Percentiles rank a stretch among this genome's conserved stretches.
These are phyloP conservation scores for Cyrtorhinus lividipennis DNA, from an alignment of 1,140 invertebrate genomes.

Conservation along the genomic window DNA sequence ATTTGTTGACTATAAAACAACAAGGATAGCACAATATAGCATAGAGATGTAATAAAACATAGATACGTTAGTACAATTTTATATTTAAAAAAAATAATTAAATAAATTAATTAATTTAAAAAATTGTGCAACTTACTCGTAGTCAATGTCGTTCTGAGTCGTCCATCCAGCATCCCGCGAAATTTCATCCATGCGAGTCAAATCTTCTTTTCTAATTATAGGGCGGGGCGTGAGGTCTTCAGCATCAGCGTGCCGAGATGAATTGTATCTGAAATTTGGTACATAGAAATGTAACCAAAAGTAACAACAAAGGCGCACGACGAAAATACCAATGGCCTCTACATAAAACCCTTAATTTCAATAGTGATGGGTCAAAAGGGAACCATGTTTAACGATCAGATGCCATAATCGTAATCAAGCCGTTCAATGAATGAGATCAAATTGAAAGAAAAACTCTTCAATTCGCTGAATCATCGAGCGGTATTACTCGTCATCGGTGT, in stretches of 20 bases:
- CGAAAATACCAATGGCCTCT: too few relatives aligned
- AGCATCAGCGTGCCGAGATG: conserved; percentile 26
- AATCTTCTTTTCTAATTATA: conserved; percentile 83
- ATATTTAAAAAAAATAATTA: neutral
- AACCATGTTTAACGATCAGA: neutral
- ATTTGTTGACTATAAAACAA: conserved; percentile 61
- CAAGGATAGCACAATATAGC: too few relatives aligned
- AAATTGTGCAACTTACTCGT: conserved; percentile 42
- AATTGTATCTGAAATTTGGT: conserved; percentile 28
- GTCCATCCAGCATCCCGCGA: conserved; percentile 80
- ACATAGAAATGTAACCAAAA: too few relatives aligned
- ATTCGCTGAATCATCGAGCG: too few relatives aligned
- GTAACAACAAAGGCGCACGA: conserved; percentile 24
- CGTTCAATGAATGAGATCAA: too few relatives aligned
- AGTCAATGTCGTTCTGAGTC: conserved; percentile 82
- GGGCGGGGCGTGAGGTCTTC: conserved; percentile 45
- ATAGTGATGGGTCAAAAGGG: too few relatives aligned
- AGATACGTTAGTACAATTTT: neutral
- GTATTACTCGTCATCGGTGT: too few relatives aligned
- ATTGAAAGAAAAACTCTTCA: too few relatives aligned
- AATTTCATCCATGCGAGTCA: conserved; percentile 82
- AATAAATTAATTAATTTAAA: neutral
- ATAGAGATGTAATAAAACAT: conserved; percentile 22
- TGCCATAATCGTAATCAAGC: too few relatives aligned
- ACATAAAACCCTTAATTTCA: too few relatives aligned